Evolutionary conservation across 1,140 invertebrate genomes (phyloP), one percentile per base, ranked within the genome.

Genomic region (Ridgeia piscesae): DNA sequence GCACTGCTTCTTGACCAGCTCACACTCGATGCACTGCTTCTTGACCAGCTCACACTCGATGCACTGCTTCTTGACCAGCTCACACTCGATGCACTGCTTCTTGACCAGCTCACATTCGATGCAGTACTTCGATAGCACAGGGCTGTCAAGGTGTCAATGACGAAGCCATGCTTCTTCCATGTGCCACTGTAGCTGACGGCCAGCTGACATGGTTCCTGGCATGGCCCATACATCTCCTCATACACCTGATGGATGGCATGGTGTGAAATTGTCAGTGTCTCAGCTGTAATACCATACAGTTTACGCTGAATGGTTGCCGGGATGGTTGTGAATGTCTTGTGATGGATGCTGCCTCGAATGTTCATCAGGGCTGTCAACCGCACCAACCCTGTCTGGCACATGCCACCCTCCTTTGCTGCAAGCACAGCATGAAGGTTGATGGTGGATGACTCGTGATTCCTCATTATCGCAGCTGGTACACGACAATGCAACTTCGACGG

Each of bases 391-490:
- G 58, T 77, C 58, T 90, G 89, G 89, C 35, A 34, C 17, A 90
- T 17, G 35, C 21, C 31, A 33, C 89, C 89, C 21, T 90, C 89
- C 17, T 35, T 34, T 34, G 89, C 89, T 90, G 89, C 89, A 35
- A 90, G 89, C 35, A 90, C 89, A 31, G 34, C 89, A 90, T 14
- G 21, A 27, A 33, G 89, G 89, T 90, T 90, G 33, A 90, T 90
- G 33, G 35, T 17, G 58, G 4, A 31, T 21, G 27, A 21, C 58
- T 31, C 17, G 17, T 2, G 58, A 77, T 0, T 4, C 11, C 58
- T 77, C 58, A 77, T 21, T 77, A 2, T 21, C 27, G 27, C 58
- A 77, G 58, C 58, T 77, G 58, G 1, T 31, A 21, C 58, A 77
- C 17, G 17, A 77, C 58, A 77, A 21, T 9, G 58, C 58, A 77